phyloP scores from a whole-genome alignment of 2,113 vertebrate genomes.

The Microcebus jonahi region DNA sequence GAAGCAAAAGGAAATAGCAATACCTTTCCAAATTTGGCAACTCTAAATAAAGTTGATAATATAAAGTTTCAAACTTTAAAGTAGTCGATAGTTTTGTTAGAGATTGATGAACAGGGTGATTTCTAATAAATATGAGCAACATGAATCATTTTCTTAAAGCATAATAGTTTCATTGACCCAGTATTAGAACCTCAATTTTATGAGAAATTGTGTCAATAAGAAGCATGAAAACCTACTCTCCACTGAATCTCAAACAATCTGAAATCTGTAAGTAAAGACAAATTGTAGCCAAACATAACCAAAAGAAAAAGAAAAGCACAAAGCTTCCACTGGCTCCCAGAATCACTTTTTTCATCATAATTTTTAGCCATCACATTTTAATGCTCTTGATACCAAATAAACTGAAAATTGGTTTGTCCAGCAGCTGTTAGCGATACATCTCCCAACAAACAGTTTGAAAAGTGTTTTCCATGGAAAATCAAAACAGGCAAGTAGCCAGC shows the following conservation, averaged over 20 bases:
- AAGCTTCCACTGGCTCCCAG: background rate
- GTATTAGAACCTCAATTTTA: background rate
- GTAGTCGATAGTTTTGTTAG: background rate
- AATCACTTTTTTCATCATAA: background rate
- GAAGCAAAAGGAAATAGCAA: background rate
- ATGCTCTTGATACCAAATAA: conserved; percentile 23
- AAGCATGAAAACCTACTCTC: background rate
- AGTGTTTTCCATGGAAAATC: background rate
- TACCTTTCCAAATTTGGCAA: background rate
- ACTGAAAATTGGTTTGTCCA: background rate
- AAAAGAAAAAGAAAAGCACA: background rate
- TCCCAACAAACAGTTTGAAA: conserved; percentile 26
- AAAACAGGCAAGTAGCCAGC: background rate
- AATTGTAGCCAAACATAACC: background rate
- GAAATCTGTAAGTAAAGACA: background rate
- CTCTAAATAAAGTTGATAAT: background rate
- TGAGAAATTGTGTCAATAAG: background rate
- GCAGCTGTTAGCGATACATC: background rate
- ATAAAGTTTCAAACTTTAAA: background rate
- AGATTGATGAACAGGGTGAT: background rate
- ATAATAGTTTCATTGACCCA: background rate
- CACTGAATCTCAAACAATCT: background rate
- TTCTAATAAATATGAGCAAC: background rate
- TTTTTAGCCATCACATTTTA: background rate
- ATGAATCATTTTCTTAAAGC: conserved; percentile 14